Evolutionary conservation across 2,888 invertebrate genomes (phyloP), one percentile per base, ranked within the genome.

Genomic region (Clunio marinus): DNA sequence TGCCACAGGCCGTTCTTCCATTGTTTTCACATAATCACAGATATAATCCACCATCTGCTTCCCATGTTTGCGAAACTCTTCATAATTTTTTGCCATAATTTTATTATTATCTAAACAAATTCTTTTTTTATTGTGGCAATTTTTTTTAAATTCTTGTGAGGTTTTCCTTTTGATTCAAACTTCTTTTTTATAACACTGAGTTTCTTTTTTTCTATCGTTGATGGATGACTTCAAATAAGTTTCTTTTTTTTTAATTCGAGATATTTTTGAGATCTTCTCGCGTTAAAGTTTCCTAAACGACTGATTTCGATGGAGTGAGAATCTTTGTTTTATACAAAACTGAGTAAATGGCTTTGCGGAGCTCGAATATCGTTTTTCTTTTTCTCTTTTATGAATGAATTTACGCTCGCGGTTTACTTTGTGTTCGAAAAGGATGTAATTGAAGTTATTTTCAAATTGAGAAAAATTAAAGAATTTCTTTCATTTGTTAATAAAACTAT

Each of bases 11-110:
- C 88, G 81, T 41, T 83, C 78, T 27, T 83, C 82, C 68, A 92
- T 83, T 69, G 83, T 86, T 70, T 83, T 83, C 81, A 88, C 81
- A 76, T 91, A 92, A 70, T 88, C 82, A 75, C 89, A 89, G 71
- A 92, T 90, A 76, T 89, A 91, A 77, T 93, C 91, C 70, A 93
- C 85, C 88, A 91, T 89, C 76, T 89, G 85, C 77, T 88, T 88
- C 20, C 91, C 91, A 69, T 87, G 82, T 69, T 80, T 79, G 68
- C 89, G 83, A 78, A 92, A 91, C 73, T 89, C 87, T 73, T 87
- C 84, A 15, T 86, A 82, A 78, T 91, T 86, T 35, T 66, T 66
- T 22, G 66, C 66, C 91, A 92, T 91, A 76, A 74, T 79, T 37
- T 32, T 51, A 68, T 67, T 24, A 45, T 37, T 57, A 32, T 15